Percentiles rank a stretch among this genome's conserved stretches.
phyloP scores from a whole-genome alignment of 2,113 vertebrate genomes.

The Fukomys damarensis region DNA sequence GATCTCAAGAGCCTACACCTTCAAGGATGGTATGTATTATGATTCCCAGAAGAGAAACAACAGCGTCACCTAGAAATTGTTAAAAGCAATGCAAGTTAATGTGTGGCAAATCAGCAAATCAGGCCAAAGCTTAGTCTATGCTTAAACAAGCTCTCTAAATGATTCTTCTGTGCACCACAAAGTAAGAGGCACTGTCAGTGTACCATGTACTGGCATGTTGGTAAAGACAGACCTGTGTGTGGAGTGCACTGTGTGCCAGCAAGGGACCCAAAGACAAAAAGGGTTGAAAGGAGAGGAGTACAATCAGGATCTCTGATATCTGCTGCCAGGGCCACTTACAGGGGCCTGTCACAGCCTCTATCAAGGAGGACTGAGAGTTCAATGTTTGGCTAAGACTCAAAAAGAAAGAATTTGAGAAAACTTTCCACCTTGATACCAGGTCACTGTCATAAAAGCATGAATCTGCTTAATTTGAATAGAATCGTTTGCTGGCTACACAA shows the following conservation, averaged over 20 bases:
- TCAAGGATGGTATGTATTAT: background rate
- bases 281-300: background rate
- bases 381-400: background rate
- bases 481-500: background rate
- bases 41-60: background rate
- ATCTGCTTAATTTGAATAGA: background rate
- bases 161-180: no score
- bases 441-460: background rate
- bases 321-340: rapidly evolving
- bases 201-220: background rate
- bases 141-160: background rate
- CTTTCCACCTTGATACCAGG: background rate
- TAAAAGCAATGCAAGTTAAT: background rate
- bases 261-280: background rate
- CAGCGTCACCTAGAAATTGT: background rate
- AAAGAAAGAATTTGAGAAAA: background rate
- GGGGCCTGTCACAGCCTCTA: rapidly evolving
- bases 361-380: background rate
- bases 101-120: background rate
- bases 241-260: background rate
- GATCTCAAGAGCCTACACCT: background rate
- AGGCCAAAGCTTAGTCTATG: background rate
- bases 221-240: background rate
- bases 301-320: background rate
- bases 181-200: background rate